These are phyloP conservation scores for Ptilorrhoa leucosticta DNA, from an alignment of 2,113 vertebrate genomes.

Conservation along the genomic window DNA sequence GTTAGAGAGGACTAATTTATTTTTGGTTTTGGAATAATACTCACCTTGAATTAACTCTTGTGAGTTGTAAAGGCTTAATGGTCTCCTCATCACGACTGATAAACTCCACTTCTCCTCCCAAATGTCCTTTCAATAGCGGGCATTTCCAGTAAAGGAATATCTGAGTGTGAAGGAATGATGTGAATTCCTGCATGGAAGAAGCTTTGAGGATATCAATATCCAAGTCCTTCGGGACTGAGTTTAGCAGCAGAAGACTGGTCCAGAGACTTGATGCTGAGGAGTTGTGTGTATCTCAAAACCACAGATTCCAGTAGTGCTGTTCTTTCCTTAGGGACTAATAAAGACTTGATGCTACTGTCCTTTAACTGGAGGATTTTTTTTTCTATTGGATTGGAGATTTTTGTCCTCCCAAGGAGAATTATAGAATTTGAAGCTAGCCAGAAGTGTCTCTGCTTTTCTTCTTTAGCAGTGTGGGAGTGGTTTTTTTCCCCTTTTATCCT, in stretches of 20 bases:
- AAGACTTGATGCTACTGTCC: background rate
- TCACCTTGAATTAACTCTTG: background rate
- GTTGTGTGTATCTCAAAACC: accelerated
- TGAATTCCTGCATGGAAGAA: background rate
- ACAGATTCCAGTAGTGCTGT: background rate
- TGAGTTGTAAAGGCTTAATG: background rate
- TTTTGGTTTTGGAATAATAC: background rate
- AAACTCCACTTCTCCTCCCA: background rate
- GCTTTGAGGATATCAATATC: background rate
- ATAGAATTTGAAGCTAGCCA: background rate
- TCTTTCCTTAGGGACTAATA: background rate
- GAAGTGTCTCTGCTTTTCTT: background rate
- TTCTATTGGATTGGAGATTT: background rate
- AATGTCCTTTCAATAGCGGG: background rate
- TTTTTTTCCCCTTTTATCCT: background rate
- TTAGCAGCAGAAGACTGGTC: background rate
- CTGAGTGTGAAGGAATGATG: background rate
- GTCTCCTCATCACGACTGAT: background rate
- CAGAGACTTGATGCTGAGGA: background rate
- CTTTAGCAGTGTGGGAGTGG: background rate
- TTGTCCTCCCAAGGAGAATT: background rate
- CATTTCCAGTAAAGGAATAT: background rate
- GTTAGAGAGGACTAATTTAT: background rate
- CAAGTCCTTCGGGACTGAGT: background rate
- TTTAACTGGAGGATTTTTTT: background rate